phyloP scores from a whole-genome alignment of 2,888 invertebrate species.

The Cyaniris semiargus region DNA sequence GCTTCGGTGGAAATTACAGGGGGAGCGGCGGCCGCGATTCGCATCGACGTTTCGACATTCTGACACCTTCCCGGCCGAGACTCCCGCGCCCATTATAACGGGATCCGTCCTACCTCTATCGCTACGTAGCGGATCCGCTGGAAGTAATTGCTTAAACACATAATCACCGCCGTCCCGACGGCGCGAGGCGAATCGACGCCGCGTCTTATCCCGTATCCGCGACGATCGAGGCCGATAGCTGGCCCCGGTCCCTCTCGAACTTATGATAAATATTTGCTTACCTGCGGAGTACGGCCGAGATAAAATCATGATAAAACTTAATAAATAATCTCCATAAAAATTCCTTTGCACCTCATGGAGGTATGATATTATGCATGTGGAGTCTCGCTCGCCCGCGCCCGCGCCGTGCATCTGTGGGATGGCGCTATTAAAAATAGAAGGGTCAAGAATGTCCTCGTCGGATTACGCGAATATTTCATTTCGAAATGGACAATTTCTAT shows the following conservation, averaged over 20 bases:
- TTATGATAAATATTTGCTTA: conserved; percentile 43
- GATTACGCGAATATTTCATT: conserved; percentile 22
- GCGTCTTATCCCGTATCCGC: conserved; percentile 52
- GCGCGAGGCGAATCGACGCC: conserved; percentile 63
- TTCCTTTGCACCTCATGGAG: conserved; percentile 36
- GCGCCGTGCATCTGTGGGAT: not conserved
- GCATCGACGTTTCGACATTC: conserved; percentile 49
- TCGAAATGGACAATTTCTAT: conserved; percentile 18
- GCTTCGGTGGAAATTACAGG: conserved; percentile 63
- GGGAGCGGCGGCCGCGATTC: conserved; percentile 48
- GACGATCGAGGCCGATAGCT: conserved; percentile 52
- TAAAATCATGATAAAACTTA: conserved; percentile 37
- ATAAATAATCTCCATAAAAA: conserved; percentile 41
- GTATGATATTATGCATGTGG: conserved; percentile 22
- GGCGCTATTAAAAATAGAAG: conserved; percentile 15
- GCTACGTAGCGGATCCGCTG: conserved; percentile 51
- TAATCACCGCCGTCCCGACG: conserved; percentile 59
- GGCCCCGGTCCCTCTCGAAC: conserved; percentile 36
- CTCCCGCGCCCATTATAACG: conserved; percentile 69
- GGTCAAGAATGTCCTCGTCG: conserved; percentile 12
- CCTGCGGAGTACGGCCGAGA: conserved; percentile 32
- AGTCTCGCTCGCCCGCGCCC: not conserved
- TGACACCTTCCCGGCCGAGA: conserved; percentile 65
- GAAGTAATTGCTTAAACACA: conserved; percentile 71
- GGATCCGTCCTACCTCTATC: conserved; percentile 55